A percentile compares a stretch with the other conserved stretches of the same genome.
Evolutionary conservation across 2,888 invertebrate species (phyloP).

Genomic region (Meta bourneti): DNA sequence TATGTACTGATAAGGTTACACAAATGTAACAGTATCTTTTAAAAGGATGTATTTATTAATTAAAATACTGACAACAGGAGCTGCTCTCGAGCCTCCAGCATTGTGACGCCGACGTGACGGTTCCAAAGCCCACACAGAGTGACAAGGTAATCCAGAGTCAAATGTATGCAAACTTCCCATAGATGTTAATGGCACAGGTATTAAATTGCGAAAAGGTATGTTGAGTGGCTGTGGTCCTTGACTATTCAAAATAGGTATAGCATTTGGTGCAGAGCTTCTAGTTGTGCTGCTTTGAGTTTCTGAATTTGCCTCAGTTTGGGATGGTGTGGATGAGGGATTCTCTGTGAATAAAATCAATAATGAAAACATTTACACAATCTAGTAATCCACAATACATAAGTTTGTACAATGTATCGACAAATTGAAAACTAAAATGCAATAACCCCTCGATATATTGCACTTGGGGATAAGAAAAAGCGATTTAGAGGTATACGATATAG

Average conservation of each 20-base stretch:
- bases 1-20: no score
- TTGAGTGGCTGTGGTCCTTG: slow-evolving; percentile 5
- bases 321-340: not conserved
- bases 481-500: no score
- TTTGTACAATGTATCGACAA: not conserved
- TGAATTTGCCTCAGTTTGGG: not conserved
- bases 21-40: no score
- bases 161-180: slow-evolving; percentile 72
- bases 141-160: slow-evolving; percentile 79
- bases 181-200: slow-evolving; percentile 77
- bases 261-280: not conserved
- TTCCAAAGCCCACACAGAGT: slow-evolving; percentile 82
- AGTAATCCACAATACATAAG: no score
- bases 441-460: no score
- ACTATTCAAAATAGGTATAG: not conserved
- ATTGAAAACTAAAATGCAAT: not conserved
- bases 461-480: no score
- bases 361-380: not conserved
- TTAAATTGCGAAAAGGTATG: slow-evolving; percentile 78
- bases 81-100: slow-evolving; percentile 66
- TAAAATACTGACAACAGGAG: not conserved
- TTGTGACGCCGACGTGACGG: slow-evolving; percentile 58
- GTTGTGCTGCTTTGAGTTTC: not conserved
- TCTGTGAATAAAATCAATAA: not conserved
- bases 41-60: no score